These are phyloP conservation scores for Prochilodus magdalenae DNA, from an alignment of 2,113 vertebrate species.

Conservation along the genomic window DNA sequence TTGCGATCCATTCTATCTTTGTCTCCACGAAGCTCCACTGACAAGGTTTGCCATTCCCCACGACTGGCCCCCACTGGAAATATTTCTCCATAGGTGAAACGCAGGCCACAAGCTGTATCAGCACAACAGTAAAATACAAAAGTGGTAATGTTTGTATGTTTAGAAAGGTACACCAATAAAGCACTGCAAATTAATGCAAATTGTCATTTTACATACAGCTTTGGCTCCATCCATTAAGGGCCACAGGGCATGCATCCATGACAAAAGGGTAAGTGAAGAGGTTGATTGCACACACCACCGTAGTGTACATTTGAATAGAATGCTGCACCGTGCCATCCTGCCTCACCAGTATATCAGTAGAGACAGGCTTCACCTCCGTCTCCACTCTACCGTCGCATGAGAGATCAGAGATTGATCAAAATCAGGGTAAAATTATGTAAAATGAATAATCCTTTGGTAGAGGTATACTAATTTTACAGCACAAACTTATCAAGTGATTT, in stretches of 20 bases:
- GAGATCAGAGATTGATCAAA: neutral
- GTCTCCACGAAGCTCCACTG: rapidly evolving
- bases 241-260: slow-evolving; percentile 67
- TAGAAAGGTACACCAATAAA: neutral
- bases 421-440: neutral
- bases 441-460: too few relatives aligned
- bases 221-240: slow-evolving; percentile 63
- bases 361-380: slow-evolving; percentile 43
- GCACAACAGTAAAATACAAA: neutral
- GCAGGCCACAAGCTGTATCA: slow-evolving; percentile 65
- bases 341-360: slow-evolving; percentile 63
- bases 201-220: slow-evolving; percentile 11
- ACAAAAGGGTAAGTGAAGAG: slow-evolving; percentile 76
- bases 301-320: slow-evolving; percentile 55
- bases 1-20: slow-evolving; percentile 28
- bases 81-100: slow-evolving; percentile 42
- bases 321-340: slow-evolving; percentile 67
- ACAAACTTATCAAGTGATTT: too few relatives aligned
- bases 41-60: slow-evolving; percentile 68
- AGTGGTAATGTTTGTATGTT: neutral
- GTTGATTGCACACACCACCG: slow-evolving; percentile 74
- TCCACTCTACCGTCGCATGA: slow-evolving; percentile 55
- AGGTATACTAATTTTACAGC: too few relatives aligned
- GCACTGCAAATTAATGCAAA: neutral
- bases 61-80: neutral